Conservation (phyloP, 2,888 invertebrate genomes). For the Cryptocheilus praepositus region DNA sequence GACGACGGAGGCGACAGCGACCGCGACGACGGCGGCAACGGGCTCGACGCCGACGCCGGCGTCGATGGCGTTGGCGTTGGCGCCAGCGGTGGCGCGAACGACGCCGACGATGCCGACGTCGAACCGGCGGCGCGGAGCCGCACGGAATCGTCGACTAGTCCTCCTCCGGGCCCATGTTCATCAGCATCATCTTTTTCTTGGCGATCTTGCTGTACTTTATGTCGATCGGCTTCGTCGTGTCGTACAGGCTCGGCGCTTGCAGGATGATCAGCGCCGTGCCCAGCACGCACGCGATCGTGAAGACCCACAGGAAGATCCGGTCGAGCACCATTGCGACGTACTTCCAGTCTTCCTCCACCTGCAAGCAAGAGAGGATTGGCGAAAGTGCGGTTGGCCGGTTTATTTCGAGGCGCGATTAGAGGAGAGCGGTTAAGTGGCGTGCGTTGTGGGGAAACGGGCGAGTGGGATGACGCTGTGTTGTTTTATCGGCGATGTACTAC, state of each 20-base stretch:
- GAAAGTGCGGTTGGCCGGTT: too few species aligned
- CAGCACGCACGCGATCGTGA: constrained; percentile 93
- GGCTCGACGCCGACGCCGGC: neutral
- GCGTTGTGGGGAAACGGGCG: too few species aligned
- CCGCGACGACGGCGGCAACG: constrained; percentile 7
- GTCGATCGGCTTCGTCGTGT: constrained; percentile 92
- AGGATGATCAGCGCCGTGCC: constrained; percentile 93
- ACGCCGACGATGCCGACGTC: constrained; percentile 22
- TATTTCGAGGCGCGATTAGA: too few species aligned
- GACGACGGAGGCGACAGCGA: constrained; percentile 8
- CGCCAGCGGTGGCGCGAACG: constrained; percentile 17
- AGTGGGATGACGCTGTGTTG: too few species aligned
- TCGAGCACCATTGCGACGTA: constrained; percentile 98
- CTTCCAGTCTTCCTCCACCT: constrained; percentile 99
- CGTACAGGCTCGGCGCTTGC: constrained; percentile 94
- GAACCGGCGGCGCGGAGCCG: constrained; percentile 52
- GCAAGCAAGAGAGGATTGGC: constrained; percentile 38
- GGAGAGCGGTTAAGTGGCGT: too few species aligned
- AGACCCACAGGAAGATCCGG: constrained; percentile 95
- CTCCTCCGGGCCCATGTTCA: constrained; percentile 89
- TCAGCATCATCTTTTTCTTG: constrained; percentile 90
- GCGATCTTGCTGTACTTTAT: constrained; percentile 93
- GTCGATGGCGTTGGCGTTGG: neutral
- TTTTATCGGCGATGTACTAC: too few species aligned
- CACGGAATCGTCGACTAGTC: constrained; percentile 74